phyloP scores from a whole-genome alignment of 2,888 invertebrate genomes.

The Drosophila demipolita region DNA sequence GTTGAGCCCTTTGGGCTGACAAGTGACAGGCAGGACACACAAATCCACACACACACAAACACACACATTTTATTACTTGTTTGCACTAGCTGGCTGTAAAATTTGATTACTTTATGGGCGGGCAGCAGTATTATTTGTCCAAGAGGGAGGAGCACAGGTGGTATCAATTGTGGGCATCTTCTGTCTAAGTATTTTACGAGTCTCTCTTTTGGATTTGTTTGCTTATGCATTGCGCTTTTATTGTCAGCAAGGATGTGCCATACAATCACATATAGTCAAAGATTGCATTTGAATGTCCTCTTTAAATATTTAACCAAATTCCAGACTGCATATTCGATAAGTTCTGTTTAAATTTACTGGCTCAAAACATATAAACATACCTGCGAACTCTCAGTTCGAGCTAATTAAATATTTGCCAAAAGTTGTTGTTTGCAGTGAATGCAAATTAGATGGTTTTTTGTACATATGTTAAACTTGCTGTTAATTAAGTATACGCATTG shows the following conservation, averaged over 20 bases:
- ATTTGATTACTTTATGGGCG: conserved; percentile 74
- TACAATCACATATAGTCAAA: conserved; percentile 13
- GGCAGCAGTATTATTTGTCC: conserved; percentile 48
- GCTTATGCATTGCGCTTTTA: conserved; percentile 64
- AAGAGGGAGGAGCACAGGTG: conserved; percentile 36
- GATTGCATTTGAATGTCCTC: conserved; percentile 53
- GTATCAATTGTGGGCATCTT: conserved; percentile 34
- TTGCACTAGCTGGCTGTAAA: conserved; percentile 46
- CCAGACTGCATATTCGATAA: conserved; percentile 56
- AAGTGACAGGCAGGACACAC: conserved; percentile 58
- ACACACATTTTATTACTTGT: conserved; percentile 9
- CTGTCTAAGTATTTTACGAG: conserved; percentile 9
- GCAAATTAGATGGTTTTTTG: conserved; percentile 34
- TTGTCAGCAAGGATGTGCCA: conserved; percentile 21
- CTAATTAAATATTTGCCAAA: conserved; percentile 75
- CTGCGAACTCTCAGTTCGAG: conserved; percentile 1
- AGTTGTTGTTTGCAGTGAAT: conserved; percentile 28
- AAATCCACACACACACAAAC: background rate
- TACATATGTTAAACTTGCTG: conserved; percentile 54
- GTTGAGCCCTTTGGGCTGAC: conserved; percentile 45
- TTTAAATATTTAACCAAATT: conserved; percentile 62
- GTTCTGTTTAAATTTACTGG: conserved; percentile 16
- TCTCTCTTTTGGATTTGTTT: conserved; percentile 9
- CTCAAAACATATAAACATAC: conserved; percentile 1
- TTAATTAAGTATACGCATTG: conserved; percentile 75